Evolutionary conservation across 2,797 vertebrate genomes (phyloP).

Genomic region (Pitangus sulphuratus): DNA sequence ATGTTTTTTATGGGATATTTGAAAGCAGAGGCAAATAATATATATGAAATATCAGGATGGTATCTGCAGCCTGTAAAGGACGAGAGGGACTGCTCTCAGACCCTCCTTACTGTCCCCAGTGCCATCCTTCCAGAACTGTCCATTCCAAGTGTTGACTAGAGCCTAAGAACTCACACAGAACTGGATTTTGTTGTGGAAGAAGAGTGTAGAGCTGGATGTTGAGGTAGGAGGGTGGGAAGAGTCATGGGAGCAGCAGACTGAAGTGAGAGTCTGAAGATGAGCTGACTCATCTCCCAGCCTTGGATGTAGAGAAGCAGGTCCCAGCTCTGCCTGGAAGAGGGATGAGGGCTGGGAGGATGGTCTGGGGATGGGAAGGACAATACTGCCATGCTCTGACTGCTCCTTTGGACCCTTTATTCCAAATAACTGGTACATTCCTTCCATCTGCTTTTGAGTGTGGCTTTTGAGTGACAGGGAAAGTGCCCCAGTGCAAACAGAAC

Average conservation of each 20-base stretch:
- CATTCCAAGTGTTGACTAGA: neutral
- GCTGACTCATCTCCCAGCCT: rapidly evolving
- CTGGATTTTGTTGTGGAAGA: neutral
- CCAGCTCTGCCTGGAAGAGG: neutral
- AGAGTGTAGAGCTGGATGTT: neutral
- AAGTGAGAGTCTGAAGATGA: neutral
- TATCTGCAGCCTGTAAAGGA: neutral
- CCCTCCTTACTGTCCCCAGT: neutral
- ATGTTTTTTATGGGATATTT: neutral
- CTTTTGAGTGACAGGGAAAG: neutral
- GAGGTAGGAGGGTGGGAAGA: neutral
- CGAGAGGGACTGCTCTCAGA: neutral
- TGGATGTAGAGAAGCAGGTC: neutral
- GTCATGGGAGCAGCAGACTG: neutral
- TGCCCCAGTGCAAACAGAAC: neutral
- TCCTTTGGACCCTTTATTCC: neutral
- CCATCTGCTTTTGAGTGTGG: neutral
- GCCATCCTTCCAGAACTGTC: neutral
- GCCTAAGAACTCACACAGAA: neutral
- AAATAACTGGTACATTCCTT: neutral
- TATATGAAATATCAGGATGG: neutral
- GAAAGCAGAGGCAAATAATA: neutral
- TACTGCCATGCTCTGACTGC: neutral
- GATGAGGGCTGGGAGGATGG: neutral
- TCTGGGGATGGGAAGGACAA: neutral